phyloP scores from a whole-genome alignment of 2,113 vertebrate species.

The Chitala chitala region DNA sequence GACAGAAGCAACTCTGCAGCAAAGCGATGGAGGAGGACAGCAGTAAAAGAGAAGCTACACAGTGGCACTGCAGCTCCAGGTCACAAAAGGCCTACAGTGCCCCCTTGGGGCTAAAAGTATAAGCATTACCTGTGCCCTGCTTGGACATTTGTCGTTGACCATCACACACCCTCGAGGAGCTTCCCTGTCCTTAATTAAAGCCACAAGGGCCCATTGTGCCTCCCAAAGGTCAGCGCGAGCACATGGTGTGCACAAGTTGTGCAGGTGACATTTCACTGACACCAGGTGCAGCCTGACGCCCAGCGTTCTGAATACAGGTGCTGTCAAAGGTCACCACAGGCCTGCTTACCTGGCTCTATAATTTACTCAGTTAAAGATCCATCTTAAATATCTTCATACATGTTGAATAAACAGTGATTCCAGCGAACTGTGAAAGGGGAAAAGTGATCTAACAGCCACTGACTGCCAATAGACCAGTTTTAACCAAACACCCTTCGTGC shows the following conservation, averaged over 20 bases:
- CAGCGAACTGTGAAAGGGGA: too few relatives aligned
- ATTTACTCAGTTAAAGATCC: background rate
- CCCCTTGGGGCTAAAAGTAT: conserved; percentile 15
- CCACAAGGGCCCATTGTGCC: background rate
- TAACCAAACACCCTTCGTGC: background rate
- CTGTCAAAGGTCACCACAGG: conserved; percentile 1
- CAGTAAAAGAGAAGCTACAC: background rate
- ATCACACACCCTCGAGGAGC: conserved; percentile 21
- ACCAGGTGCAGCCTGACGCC: background rate
- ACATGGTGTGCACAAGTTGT: background rate
- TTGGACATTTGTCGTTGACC: background rate
- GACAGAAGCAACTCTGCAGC: background rate
- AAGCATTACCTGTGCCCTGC: background rate
- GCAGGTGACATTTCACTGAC: conserved; percentile 7
- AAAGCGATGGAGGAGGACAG: background rate
- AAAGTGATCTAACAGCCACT: too few relatives aligned
- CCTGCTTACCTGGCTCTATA: background rate
- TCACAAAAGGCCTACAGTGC: background rate
- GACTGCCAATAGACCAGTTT: too few relatives aligned
- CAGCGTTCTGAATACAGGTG: background rate
- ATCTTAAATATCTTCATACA: too few relatives aligned
- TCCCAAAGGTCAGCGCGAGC: conserved; percentile 3
- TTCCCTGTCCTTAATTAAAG: conserved; percentile 25
- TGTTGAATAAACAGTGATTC: too few relatives aligned
- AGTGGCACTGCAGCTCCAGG: background rate